phyloP scores from a whole-genome alignment of 2,888 invertebrate genomes.

The Caenorhabditis drosophilae region DNA sequence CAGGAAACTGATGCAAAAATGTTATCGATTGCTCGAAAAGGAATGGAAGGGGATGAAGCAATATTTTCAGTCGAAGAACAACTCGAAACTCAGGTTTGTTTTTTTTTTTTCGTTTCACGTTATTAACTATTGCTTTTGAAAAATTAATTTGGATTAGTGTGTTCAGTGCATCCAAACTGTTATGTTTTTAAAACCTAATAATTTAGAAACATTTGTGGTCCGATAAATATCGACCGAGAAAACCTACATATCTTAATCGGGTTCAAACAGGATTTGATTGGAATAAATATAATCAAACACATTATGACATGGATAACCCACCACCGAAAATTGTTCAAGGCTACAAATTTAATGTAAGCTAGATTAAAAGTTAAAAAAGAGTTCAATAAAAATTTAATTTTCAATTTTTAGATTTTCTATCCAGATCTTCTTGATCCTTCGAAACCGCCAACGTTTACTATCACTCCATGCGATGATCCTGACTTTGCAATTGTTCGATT shows the following conservation, averaged over 20 bases:
- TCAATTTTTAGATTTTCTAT: constrained; percentile 82
- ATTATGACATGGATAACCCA: constrained; percentile 99
- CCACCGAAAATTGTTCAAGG: constrained; percentile 99
- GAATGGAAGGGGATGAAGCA: constrained; percentile 84
- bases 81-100: constrained; percentile 41
- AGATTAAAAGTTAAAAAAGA: background rate
- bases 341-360: constrained; percentile 88
- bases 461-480: constrained; percentile 78
- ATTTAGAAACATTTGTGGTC: constrained; percentile 89
- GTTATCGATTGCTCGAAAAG: constrained; percentile 82
- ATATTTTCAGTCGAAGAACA: constrained; percentile 75
- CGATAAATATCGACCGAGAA: constrained; percentile 95
- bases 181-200: background rate
- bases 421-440: constrained; percentile 95
- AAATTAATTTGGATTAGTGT: background rate
- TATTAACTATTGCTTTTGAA: background rate
- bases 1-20: constrained; percentile 75
- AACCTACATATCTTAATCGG: constrained; percentile 94
- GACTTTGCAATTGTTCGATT: constrained; percentile 94
- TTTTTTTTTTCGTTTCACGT: too few species aligned
- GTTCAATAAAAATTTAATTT: background rate
- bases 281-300: constrained; percentile 99
- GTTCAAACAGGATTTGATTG: constrained; percentile 90
- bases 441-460: constrained; percentile 88
- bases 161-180: background rate